These are phyloP conservation scores for Phoxinus dragarum DNA, from an alignment of 2,797 vertebrate species.

Conservation along the genomic window DNA sequence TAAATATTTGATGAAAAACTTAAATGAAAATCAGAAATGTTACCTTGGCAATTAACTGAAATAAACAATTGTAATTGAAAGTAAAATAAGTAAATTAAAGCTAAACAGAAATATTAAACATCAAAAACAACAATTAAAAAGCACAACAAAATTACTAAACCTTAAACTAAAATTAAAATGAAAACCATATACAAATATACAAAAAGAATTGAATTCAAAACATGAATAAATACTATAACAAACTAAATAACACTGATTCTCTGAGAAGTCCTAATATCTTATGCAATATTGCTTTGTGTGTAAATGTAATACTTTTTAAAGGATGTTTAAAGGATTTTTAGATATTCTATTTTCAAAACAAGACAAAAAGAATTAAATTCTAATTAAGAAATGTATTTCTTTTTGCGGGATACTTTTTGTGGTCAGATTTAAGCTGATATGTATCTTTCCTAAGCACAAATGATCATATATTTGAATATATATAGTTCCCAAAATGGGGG, in stretches of 20 bases:
- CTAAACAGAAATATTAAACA: not conserved
- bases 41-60: not conserved
- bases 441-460: constrained; percentile 33
- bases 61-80: not conserved
- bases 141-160: too few species aligned
- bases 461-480: constrained; percentile 51
- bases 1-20: too few species aligned
- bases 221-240: too few species aligned
- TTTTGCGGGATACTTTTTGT: not conserved
- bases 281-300: not conserved
- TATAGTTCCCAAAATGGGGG: constrained; percentile 58
- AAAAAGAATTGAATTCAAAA: too few species aligned
- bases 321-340: not conserved
- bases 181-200: too few species aligned
- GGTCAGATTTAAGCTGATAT: constrained; percentile 37
- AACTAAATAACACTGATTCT: not conserved
- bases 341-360: not conserved
- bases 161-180: too few species aligned
- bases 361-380: not conserved
- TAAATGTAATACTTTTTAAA: not conserved
- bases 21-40: too few species aligned
- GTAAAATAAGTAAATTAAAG: not conserved
- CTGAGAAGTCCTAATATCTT: not conserved
- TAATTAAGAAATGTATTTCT: not conserved
- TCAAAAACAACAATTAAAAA: not conserved